phyloP scores from a whole-genome alignment of 2,113 vertebrate species.

The Brienomyrus brachyistius region DNA sequence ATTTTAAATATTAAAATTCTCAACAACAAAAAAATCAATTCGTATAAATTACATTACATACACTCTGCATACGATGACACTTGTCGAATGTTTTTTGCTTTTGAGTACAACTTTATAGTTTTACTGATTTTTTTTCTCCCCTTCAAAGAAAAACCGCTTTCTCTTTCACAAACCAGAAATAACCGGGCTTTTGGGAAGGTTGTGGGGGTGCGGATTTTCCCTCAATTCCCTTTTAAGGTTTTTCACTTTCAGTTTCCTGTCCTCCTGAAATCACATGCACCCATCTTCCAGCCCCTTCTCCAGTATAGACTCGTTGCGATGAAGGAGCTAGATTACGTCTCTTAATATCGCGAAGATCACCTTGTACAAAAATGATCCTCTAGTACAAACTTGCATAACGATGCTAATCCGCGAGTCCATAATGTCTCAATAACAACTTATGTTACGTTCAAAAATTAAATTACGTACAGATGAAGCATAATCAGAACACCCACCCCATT shows the following conservation, averaged over 20 bases:
- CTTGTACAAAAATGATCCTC: background rate
- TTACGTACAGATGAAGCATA: background rate
- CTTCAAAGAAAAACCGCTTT: background rate
- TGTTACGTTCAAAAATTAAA: background rate
- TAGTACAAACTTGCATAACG: background rate
- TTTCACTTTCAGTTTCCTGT: constrained; percentile 5
- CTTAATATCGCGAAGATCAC: background rate
- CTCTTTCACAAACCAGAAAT: background rate
- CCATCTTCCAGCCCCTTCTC: background rate
- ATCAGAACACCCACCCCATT: background rate
- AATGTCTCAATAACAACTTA: background rate
- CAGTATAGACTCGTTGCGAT: background rate
- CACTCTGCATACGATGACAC: background rate
- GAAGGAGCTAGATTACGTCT: background rate
- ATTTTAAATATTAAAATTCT: background rate
- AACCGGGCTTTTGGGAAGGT: background rate
- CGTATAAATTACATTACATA: background rate
- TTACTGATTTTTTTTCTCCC: background rate
- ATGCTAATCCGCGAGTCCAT: background rate
- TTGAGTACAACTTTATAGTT: background rate
- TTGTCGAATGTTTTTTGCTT: background rate
- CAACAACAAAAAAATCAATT: background rate
- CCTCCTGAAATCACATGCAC: background rate
- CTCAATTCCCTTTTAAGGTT: background rate
- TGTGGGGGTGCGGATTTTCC: background rate